These are phyloP conservation scores for Drosophila helvetica DNA, from an alignment of 2,888 invertebrate species.

Conservation along the genomic window DNA sequence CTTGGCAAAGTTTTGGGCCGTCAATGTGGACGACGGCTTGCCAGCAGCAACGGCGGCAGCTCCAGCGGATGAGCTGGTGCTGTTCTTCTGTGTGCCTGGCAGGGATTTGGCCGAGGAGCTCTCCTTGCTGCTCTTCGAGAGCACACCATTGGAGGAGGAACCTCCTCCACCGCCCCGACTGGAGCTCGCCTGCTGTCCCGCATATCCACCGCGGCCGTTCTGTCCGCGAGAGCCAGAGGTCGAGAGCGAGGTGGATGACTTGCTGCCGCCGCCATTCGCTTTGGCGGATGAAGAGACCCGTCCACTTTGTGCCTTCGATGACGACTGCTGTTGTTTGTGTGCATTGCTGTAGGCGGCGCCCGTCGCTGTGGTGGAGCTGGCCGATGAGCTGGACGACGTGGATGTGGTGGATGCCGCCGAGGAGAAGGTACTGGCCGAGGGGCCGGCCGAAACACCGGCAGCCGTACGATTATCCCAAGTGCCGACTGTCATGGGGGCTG, in stretches of 20 bases:
- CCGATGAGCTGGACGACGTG: conserved; percentile 71
- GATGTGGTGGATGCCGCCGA: conserved; percentile 75
- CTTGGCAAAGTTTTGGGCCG: conserved; percentile 80
- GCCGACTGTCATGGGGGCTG: conserved; percentile 73
- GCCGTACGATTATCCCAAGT: conserved; percentile 83
- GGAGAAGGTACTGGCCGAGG: conserved; percentile 52
- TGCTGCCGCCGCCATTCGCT: conserved; percentile 39
- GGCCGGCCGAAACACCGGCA: conserved; percentile 36
- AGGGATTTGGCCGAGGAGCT: conserved; percentile 35
- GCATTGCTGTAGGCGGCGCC: conserved; percentile 57
- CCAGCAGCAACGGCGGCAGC: neutral
- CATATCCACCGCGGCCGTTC: conserved; percentile 21
- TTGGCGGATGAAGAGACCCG: conserved; percentile 19
- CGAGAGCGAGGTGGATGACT: conserved; percentile 30
- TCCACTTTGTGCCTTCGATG: conserved; percentile 32
- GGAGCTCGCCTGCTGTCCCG: conserved; percentile 25
- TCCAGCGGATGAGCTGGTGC: neutral
- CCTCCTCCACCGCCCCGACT: conserved; percentile 44
- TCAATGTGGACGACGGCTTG: conserved; percentile 44
- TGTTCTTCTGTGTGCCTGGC: conserved; percentile 28
- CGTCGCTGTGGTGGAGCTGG: conserved; percentile 57
- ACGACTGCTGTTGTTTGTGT: conserved; percentile 49
- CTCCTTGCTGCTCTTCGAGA: conserved; percentile 51
- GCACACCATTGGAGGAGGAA: conserved; percentile 46
- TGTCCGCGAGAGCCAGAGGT: conserved; percentile 26